phyloP scores from a whole-genome alignment of 2,888 invertebrate genomes.

The Frankliniella intonsa region DNA sequence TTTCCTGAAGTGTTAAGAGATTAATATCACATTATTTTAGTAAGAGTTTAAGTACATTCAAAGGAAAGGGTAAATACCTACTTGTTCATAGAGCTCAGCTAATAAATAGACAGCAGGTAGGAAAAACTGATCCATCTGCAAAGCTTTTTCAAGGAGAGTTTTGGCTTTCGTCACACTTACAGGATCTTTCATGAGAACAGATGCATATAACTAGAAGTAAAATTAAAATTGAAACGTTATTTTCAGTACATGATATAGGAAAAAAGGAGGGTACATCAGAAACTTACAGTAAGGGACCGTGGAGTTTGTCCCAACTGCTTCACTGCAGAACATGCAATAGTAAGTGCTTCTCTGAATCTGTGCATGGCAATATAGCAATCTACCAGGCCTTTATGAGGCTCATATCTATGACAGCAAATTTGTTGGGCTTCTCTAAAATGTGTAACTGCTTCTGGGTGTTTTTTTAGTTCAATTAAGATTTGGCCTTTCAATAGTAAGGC shows the following conservation, averaged over 20 bases:
- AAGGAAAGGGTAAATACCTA: constrained; percentile 38
- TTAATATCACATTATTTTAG: constrained; percentile 12
- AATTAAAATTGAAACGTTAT: constrained; percentile 17
- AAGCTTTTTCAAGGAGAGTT: constrained; percentile 65
- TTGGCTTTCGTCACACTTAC: constrained; percentile 58
- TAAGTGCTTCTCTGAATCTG: constrained; percentile 65
- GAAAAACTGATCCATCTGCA: constrained; percentile 65
- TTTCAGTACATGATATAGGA: not conserved
- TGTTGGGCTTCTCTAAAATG: constrained; percentile 63
- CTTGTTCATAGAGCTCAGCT: constrained; percentile 62
- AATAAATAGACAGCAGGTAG: constrained; percentile 67
- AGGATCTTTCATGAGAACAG: constrained; percentile 65
- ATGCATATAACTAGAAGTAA: constrained; percentile 63
- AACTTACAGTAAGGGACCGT: constrained; percentile 64
- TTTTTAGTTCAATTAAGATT: constrained; percentile 60
- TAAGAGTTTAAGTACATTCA: constrained; percentile 34
- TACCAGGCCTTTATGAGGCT: constrained; percentile 72
- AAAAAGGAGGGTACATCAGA: not conserved
- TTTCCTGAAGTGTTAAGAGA: constrained; percentile 47
- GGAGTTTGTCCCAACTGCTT: constrained; percentile 68
- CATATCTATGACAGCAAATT: constrained; percentile 60
- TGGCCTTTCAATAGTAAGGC: constrained; percentile 69
- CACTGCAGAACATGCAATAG: constrained; percentile 65
- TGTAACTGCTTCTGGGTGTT: constrained; percentile 59
- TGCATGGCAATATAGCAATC: constrained; percentile 66